Percentiles rank a stretch among this genome's conserved stretches.
Conservation (phyloP, 2,888 invertebrate genomes). For the Zele albiditarsus region DNA sequence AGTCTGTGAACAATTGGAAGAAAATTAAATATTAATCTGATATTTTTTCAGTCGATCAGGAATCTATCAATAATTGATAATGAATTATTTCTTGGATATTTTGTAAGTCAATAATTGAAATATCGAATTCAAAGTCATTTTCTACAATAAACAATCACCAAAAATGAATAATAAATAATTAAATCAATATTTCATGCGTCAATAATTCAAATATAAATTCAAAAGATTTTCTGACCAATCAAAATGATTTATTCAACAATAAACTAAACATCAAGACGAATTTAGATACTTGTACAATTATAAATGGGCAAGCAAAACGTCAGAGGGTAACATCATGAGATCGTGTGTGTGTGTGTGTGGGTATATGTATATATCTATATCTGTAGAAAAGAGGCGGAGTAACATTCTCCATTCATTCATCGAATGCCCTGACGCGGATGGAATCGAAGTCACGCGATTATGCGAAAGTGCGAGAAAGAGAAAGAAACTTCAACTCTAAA, state of each 20-base stretch:
- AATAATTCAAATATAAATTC: neutral
- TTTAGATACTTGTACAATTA: constrained; percentile 10
- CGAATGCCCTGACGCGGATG: constrained; percentile 42
- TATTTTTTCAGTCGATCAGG: no score
- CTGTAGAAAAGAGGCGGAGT: neutral
- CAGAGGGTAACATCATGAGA: neutral
- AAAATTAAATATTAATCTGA: no score
- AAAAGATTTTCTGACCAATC: neutral
- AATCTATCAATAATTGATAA: no score
- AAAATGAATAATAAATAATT: neutral
- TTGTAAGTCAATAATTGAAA: no score
- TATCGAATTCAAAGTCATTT: no score
- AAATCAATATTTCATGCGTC: neutral
- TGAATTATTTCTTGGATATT: no score
- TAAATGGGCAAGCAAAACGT: constrained; percentile 14
- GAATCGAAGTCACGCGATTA: constrained; percentile 53
- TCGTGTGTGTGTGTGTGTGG: neutral
- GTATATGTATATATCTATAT: neutral
- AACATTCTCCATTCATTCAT: constrained; percentile 52
- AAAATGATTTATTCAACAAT: neutral
- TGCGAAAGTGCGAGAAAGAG: constrained; percentile 29
- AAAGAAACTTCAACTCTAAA: constrained; percentile 19
- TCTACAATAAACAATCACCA: neutral
- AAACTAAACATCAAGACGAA: neutral
- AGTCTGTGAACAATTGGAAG: no score